Evolutionary conservation across 2,888 invertebrate species (phyloP).

Genomic region (Agrochola lota): DNA sequence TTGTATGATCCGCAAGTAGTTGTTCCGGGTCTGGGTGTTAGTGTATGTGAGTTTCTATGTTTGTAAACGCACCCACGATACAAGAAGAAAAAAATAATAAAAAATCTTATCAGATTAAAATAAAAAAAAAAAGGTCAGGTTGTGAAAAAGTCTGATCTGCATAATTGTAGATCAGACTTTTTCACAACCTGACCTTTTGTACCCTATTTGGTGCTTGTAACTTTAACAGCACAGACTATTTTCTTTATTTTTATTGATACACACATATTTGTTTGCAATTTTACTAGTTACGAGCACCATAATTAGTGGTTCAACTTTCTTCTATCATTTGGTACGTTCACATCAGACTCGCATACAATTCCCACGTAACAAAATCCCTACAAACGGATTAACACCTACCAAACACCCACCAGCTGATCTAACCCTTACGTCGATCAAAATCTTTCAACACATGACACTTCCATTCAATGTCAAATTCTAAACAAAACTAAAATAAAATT

Average conservation of each 20-base stretch:
- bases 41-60: too few relatives aligned
- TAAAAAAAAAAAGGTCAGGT: too few relatives aligned
- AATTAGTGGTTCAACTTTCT: neutral
- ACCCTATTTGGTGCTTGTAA: neutral
- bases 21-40: too few relatives aligned
- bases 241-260: neutral
- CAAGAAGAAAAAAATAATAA: too few relatives aligned
- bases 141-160: too few relatives aligned
- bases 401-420: conserved; percentile 19
- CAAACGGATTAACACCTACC: conserved; percentile 55
- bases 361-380: conserved; percentile 43
- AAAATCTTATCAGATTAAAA: too few relatives aligned
- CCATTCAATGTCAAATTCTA: conserved; percentile 68
- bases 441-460: conserved; percentile 76
- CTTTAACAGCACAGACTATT: too few relatives aligned
- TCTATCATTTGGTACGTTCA: neutral
- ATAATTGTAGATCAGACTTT: neutral
- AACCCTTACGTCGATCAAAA: conserved; percentile 79
- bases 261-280: neutral
- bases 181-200: neutral
- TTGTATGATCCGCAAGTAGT: too few relatives aligned
- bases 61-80: too few relatives aligned
- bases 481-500: conserved; percentile 73
- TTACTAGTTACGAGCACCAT: neutral
- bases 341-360: neutral